Evolutionary conservation across 2,888 invertebrate genomes (phyloP), one percentile per base, ranked within the genome.

Genomic region (Caenorhabditis drosophilae): DNA sequence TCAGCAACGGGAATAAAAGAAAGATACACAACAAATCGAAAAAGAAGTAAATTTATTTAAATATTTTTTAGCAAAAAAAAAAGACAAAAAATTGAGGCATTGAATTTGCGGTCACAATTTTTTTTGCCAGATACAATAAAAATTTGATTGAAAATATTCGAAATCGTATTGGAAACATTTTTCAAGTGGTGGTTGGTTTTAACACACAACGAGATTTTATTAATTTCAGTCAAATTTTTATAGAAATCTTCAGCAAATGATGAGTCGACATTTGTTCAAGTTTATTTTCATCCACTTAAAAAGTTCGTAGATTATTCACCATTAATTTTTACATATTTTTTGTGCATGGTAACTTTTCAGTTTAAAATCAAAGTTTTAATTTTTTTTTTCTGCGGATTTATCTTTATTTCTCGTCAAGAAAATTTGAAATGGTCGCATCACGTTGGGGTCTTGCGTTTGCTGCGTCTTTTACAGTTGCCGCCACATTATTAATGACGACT

Each of bases 381-480:
- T n/a, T 16, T n/a, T 2, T 20, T 40, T 23, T n/a, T 50, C 55
- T 57, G 18, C 48, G 76, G 74, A 41, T 76, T 48, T 80, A 80
- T 55, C 61, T 80, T 35, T 80, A 79, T 61, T 80, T 68, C 46
- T 77, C 79, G 0, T 78, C 77, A 1, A 88, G 93, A 74, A 97
- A 97, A 87, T 93, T 98, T 64, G 95, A 94, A 84, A 89, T 92
- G 83, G 91, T 92, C 36, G 90, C 91, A 81, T 92, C 92, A 0
- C 93, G 93, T 85, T 89, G 84, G 85, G 88, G 88, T 23, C 88
- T 98, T 82, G 94, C 97, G 0, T 88, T 93, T 38, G 91, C 92
- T 80, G 93, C 95, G 0, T 91, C 63, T 4, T 66, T 77, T 38
- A 68, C 73, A 2, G 70, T 76, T 2, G 71, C 73, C 12, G 69